phyloP scores from a whole-genome alignment of 2,888 invertebrate genomes.

The Drosophila tripunctata region DNA sequence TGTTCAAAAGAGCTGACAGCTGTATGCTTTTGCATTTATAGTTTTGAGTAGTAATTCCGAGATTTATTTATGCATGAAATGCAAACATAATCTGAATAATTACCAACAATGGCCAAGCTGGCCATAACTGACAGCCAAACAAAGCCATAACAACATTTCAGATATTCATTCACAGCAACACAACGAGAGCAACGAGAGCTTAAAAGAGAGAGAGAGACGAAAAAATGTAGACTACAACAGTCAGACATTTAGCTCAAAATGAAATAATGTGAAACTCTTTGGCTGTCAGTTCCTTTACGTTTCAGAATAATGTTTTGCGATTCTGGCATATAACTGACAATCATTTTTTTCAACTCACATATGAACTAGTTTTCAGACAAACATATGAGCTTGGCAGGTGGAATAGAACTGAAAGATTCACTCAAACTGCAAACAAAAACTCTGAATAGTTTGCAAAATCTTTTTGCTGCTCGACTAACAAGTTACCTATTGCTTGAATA shows the following conservation, averaged over 20 bases:
- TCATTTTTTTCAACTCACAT: constrained; percentile 6
- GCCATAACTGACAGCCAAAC: constrained; percentile 44
- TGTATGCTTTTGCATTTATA: constrained; percentile 58
- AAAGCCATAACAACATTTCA: constrained; percentile 32
- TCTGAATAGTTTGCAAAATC: neutral
- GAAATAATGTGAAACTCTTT: constrained; percentile 13
- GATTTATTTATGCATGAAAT: constrained; percentile 73
- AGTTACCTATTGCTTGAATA: too few relatives aligned
- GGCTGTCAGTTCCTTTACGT: constrained; percentile 32
- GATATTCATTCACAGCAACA: neutral
- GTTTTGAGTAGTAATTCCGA: constrained; percentile 59
- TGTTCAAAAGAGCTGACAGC: constrained; percentile 52
- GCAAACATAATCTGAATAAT: constrained; percentile 73
- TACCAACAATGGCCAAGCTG: constrained; percentile 61
- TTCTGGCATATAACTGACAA: constrained; percentile 34
- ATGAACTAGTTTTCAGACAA: neutral
- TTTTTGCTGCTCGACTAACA: too few relatives aligned
- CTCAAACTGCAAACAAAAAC: neutral
- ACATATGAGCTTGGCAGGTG: constrained; percentile 5
- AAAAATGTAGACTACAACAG: neutral
- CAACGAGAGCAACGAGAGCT: too few relatives aligned
- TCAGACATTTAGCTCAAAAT: too few relatives aligned
- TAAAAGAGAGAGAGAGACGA: neutral
- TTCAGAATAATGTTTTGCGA: constrained; percentile 10
- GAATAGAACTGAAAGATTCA: neutral